Conservation (phyloP, 2,888 invertebrate genomes). For the Eristalinus aeneus region DNA sequence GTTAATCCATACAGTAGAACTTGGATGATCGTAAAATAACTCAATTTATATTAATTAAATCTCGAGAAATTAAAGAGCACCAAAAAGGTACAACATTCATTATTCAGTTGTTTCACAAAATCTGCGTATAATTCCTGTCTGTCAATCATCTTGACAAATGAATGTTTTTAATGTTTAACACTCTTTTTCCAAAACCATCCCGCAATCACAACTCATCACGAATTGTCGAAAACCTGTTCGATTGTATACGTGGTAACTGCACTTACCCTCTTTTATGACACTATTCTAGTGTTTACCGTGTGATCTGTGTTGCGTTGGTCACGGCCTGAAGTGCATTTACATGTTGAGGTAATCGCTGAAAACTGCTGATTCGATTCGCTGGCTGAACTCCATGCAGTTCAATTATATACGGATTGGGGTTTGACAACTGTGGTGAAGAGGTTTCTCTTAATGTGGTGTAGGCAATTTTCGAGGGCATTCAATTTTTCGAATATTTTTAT, state of each 20-base stretch:
- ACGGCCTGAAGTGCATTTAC: constrained; percentile 37
- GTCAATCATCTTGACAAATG: constrained; percentile 63
- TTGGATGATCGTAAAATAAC: no score
- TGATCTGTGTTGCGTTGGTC: not conserved
- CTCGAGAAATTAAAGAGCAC: no score
- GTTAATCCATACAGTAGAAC: no score
- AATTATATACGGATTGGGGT: constrained; percentile 4
- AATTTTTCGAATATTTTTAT: not conserved
- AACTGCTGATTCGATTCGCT: constrained; percentile 48
- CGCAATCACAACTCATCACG: not conserved
- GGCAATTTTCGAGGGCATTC: not conserved
- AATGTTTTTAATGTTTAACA: constrained; percentile 29
- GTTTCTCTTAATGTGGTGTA: not conserved
- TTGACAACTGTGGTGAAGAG: not conserved
- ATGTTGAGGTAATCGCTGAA: constrained; percentile 20
- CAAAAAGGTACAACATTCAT: not conserved
- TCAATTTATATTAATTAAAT: no score
- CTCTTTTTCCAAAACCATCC: constrained; percentile 5
- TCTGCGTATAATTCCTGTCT: not conserved
- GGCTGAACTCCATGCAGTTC: not conserved
- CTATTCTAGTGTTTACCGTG: constrained; percentile 37
- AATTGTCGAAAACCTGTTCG: constrained; percentile 56
- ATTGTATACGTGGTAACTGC: constrained; percentile 25
- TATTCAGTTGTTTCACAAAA: not conserved
- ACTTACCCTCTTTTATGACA: constrained; percentile 19